Conservation (phyloP, 2,113 vertebrate species). For the Scytalopus superciliaris region DNA sequence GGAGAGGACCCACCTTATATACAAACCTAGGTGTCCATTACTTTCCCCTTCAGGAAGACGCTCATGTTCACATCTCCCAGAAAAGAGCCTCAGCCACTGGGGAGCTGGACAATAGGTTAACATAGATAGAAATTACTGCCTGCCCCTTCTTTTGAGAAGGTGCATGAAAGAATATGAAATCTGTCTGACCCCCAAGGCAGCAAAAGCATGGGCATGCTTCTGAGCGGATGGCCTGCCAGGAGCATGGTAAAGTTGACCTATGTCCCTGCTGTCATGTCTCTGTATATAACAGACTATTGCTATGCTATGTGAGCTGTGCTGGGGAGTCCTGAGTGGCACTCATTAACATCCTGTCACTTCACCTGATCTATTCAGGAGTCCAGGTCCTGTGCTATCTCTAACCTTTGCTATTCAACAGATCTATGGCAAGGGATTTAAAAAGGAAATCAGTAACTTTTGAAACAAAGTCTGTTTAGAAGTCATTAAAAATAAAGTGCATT, state of each 20-base stretch:
- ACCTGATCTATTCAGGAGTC: background rate
- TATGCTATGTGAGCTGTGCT: background rate
- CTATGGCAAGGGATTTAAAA: background rate
- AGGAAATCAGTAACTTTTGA: background rate
- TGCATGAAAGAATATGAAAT: background rate
- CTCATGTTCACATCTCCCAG: background rate
- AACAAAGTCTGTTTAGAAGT: background rate
- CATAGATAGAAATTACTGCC: background rate
- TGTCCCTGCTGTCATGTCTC: background rate
- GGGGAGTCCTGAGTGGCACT: background rate
- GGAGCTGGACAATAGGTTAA: background rate
- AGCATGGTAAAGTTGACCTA: fast-evolving
- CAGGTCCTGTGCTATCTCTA: background rate
- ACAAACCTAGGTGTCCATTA: background rate
- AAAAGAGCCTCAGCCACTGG: fast-evolving
- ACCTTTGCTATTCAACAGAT: background rate
- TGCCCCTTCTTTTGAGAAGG: background rate
- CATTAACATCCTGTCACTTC: background rate
- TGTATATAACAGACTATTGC: background rate
- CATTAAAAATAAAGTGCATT: background rate
- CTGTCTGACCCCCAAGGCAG: background rate
- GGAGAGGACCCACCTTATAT: background rate
- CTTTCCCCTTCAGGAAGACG: background rate
- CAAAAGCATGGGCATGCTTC: background rate
- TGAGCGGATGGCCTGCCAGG: background rate